A percentile compares a stretch with the other conserved stretches of the same genome.
Conservation (phyloP, 2,113 vertebrate species). For the Scomber scombrus region DNA sequence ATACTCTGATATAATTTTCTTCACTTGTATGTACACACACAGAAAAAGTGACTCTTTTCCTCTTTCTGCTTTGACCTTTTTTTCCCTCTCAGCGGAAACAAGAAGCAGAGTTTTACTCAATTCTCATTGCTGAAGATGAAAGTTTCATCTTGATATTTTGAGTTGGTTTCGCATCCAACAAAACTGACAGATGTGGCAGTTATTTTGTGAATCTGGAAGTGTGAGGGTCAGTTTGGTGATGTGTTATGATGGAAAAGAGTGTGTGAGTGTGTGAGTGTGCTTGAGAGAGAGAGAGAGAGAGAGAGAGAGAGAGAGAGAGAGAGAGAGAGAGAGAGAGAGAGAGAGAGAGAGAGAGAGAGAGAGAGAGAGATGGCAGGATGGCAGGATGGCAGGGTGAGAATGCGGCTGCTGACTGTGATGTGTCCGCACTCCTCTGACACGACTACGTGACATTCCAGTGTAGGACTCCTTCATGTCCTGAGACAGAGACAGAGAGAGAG, state of each 20-base stretch:
- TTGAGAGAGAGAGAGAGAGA: conserved; percentile 30
- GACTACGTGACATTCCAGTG: conserved; percentile 83
- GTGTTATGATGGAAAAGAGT: conserved; percentile 46
- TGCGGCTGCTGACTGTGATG: conserved; percentile 80
- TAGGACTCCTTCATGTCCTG: conserved; percentile 73
- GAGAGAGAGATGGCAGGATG: conserved; percentile 47
- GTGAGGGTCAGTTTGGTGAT: conserved; percentile 24
- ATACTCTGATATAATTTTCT: not conserved
- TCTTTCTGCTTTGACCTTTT: not conserved
- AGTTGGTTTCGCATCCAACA: not conserved
- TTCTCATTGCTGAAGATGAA: not conserved
- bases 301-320: too few species aligned
- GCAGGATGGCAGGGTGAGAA: conserved; percentile 75
- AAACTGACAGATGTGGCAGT: not conserved
- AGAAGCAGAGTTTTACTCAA: not conserved
- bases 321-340: not conserved
- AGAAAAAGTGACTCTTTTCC: not conserved
- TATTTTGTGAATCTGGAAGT: conserved; percentile 16
- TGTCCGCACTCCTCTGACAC: conserved; percentile 79
- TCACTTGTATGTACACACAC: not conserved
- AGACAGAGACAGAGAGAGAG: conserved; percentile 16
- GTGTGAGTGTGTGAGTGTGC: conserved; percentile 28
- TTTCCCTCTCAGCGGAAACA: not conserved
- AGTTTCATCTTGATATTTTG: not conserved
- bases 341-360: conserved; percentile 8